Evolutionary conservation across 2,797 vertebrate genomes (phyloP).

Genomic region (Eospalax fontanierii): DNA sequence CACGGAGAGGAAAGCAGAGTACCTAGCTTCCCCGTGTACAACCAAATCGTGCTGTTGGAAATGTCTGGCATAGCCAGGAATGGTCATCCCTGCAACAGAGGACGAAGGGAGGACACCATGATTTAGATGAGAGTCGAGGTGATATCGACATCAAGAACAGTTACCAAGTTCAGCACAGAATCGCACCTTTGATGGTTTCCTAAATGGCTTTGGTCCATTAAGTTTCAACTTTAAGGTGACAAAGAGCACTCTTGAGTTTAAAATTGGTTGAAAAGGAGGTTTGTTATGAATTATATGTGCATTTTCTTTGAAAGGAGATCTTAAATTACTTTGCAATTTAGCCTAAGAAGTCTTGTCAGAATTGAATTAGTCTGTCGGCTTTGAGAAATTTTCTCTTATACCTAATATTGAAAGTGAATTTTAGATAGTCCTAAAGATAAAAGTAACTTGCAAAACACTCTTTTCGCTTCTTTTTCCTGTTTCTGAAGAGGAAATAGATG

Average conservation of each 20-base stretch:
- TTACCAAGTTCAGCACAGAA: conserved; percentile 73
- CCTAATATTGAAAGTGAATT: conserved; percentile 77
- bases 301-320: conserved; percentile 76
- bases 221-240: conserved; percentile 62
- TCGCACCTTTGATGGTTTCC: conserved; percentile 31
- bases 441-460: conserved; percentile 73
- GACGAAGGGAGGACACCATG: neutral
- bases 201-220: conserved; percentile 75
- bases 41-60: neutral
- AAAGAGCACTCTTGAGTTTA: conserved; percentile 73
- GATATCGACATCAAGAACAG: conserved; percentile 64
- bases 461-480: conserved; percentile 25
- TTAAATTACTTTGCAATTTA: conserved; percentile 82
- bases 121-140: neutral
- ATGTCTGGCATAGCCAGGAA: neutral
- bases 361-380: conserved; percentile 74
- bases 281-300: conserved; percentile 75
- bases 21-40: neutral
- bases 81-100: neutral
- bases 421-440: conserved; percentile 73
- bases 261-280: conserved; percentile 67
- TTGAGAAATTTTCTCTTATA: conserved; percentile 68
- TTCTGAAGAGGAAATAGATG: conserved; percentile 56
- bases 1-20: neutral
- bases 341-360: conserved; percentile 76